Conservation (phyloP, 2,797 vertebrate genomes). For the Eutrigla gurnardus region DNA sequence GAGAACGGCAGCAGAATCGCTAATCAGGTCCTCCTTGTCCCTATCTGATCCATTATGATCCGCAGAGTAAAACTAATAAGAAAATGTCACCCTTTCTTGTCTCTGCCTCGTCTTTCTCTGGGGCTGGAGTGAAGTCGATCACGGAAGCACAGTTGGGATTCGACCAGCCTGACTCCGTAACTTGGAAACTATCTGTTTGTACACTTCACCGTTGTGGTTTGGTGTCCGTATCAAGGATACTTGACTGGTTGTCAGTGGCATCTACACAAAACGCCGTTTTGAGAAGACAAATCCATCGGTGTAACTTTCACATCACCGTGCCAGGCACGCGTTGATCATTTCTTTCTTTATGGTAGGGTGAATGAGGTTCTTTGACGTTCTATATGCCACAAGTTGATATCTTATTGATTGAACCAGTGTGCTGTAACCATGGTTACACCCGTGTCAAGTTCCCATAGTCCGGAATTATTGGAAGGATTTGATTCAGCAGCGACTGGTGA, state of each 20-base stretch:
- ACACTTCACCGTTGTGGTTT: neutral
- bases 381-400: neutral
- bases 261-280: neutral
- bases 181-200: conserved; percentile 30
- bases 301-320: neutral
- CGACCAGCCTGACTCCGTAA: neutral
- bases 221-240: conserved; percentile 6
- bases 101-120: conserved; percentile 3
- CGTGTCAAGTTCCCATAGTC: neutral
- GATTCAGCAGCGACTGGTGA: neutral
- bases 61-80: conserved; percentile 50
- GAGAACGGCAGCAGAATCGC: conserved; percentile 51
- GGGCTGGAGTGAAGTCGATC: conserved; percentile 44
- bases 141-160: conserved; percentile 45
- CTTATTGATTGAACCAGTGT: neutral
- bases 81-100: conserved; percentile 35
- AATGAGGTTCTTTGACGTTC: neutral
- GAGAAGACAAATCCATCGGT: conserved; percentile 9
- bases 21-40: conserved; percentile 59
- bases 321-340: neutral
- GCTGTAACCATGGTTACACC: neutral
- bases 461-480: neutral
- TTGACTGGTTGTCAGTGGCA: neutral
- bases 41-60: conserved; percentile 67
- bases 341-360: neutral